These are phyloP conservation scores for Ridgeia piscesae DNA, from an alignment of 1,140 invertebrate genomes.

Conservation along the genomic window DNA sequence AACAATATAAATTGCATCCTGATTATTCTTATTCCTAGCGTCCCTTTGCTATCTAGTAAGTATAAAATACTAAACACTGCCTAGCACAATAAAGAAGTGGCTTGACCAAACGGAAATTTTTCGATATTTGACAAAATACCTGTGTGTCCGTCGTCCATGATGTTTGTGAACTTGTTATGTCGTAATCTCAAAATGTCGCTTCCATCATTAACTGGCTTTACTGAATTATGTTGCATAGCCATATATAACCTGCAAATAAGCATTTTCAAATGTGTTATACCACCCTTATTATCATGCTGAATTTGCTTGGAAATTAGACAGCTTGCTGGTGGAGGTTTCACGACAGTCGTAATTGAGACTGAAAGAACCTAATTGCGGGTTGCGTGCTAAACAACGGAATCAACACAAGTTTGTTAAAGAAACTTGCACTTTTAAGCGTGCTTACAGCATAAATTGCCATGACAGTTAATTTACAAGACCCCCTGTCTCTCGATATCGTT, in stretches of 20 bases:
- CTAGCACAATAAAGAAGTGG: background rate
- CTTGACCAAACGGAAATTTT: background rate
- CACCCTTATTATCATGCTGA: background rate
- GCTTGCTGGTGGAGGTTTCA: background rate
- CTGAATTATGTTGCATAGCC: background rate
- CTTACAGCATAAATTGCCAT: background rate
- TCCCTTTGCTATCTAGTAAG: background rate
- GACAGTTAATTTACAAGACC: slow-evolving; percentile 19
- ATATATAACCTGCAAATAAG: background rate
- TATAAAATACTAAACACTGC: background rate
- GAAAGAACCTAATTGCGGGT: background rate
- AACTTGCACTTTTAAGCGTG: background rate
- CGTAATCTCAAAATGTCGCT: background rate
- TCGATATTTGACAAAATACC: background rate
- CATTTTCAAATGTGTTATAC: background rate
- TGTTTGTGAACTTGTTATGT: slow-evolving; percentile 6
- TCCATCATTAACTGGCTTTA: background rate
- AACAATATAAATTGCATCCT: background rate
- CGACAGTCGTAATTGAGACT: background rate
- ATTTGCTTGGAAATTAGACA: background rate
- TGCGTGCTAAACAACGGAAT: background rate
- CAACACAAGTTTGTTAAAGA: background rate
- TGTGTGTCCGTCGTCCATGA: slow-evolving; percentile 3
- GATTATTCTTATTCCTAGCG: background rate
- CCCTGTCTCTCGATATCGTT: slow-evolving; percentile 33